phyloP scores from a whole-genome alignment of 2,113 vertebrate species.

The Pontoporia blainvillei region DNA sequence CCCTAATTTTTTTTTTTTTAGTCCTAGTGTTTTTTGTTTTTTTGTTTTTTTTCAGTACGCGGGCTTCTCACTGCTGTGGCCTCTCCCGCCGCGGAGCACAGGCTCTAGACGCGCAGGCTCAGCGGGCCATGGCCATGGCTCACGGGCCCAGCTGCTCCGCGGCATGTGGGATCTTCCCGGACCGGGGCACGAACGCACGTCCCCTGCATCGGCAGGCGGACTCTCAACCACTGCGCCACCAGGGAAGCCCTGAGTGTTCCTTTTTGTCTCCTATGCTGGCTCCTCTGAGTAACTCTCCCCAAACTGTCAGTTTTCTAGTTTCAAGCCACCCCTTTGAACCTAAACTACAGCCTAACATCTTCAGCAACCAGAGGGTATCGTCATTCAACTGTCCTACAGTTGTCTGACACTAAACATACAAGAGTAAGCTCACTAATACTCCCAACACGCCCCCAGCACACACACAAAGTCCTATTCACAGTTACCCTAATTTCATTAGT shows the following conservation, averaged over 20 bases:
- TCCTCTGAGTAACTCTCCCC: neutral
- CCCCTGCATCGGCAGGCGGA: too few relatives aligned
- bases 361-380: neutral
- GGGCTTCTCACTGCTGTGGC: too few relatives aligned
- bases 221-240: too few relatives aligned
- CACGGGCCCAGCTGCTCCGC: too few relatives aligned
- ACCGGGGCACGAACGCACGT: too few relatives aligned
- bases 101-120: too few relatives aligned
- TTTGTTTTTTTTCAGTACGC: too few relatives aligned
- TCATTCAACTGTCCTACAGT: neutral
- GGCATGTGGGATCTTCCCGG: too few relatives aligned
- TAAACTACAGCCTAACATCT: neutral
- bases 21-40: too few relatives aligned
- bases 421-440: neutral
- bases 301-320: neutral
- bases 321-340: neutral
- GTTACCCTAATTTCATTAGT: neutral
- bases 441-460: accelerated
- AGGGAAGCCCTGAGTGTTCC: neutral
- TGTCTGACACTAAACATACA: neutral
- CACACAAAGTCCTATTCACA: neutral
- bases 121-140: too few relatives aligned
- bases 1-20: too few relatives aligned
- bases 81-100: too few relatives aligned
- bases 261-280: neutral